Conservation (phyloP, 2,888 invertebrate genomes). For the Acleris sparsana region DNA sequence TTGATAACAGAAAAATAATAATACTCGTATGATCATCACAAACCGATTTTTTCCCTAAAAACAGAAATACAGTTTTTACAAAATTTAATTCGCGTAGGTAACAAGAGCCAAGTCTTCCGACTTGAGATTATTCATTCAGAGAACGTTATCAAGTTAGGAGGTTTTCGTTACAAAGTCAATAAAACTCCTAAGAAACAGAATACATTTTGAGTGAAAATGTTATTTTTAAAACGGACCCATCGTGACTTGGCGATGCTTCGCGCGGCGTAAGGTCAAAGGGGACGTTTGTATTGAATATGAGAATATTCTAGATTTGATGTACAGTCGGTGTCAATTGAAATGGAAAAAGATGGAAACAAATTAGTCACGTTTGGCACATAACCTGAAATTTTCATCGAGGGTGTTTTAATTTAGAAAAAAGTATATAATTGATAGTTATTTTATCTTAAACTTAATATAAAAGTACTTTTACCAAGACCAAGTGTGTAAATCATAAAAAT, state of each 20-base stretch:
- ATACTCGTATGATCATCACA: too few relatives aligned
- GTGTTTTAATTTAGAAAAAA: too few relatives aligned
- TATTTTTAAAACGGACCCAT: conserved; percentile 13
- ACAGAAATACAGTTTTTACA: neutral
- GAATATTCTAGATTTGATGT: too few relatives aligned
- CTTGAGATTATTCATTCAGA: conserved; percentile 21
- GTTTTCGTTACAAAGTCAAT: conserved; percentile 32
- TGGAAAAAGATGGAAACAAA: too few relatives aligned
- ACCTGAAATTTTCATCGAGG: too few relatives aligned
- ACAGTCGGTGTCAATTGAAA: too few relatives aligned
- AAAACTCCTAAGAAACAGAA: conserved; percentile 23
- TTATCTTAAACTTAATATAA: too few relatives aligned
- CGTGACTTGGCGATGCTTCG: neutral
- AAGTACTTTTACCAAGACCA: too few relatives aligned
- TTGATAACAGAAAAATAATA: too few relatives aligned
- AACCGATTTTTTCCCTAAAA: neutral
- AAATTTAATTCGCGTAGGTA: neutral
- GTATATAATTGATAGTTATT: too few relatives aligned
- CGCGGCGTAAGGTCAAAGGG: neutral
- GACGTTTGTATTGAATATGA: neutral
- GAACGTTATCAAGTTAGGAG: conserved; percentile 14
- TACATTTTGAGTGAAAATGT: conserved; percentile 14
- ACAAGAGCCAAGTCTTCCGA: neutral
- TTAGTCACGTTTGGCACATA: too few relatives aligned
- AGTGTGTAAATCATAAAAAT: too few relatives aligned